Evolutionary conservation across 2,888 invertebrate species (phyloP), one percentile per base, ranked within the genome.

Genomic region (Xestia rhomboidea): DNA sequence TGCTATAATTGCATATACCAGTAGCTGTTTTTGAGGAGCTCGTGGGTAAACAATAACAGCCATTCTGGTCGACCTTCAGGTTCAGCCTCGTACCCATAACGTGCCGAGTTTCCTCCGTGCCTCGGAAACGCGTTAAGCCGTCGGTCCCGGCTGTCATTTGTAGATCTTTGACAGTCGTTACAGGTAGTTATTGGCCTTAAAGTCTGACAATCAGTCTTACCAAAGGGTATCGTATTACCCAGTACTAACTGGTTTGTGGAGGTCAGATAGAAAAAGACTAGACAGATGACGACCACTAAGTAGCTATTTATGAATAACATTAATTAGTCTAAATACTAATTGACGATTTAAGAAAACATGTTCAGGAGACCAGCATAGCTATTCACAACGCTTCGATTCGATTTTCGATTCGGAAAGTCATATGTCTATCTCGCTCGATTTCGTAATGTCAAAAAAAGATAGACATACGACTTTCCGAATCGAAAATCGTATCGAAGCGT

Each of bases 1-100:
- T 8, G n/a, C 49, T 78, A 79, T 78, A 54, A 38, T 18, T 54
- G n/a, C 27, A 54, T 34, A 27, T 30, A 5, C 62, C 34, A 24
- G 41, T 62, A 30, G n/a, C n/a, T 34, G 6, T n/a, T 30, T 15
- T 10, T 38, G 3, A 54, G 6, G 54, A 57, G 7, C 7, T 57
- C 27, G 18, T 30, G 30, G 60, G 3, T 30, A 18, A 60, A 30
- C 8, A 60, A 60, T 60, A 30, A 18, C 57, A 27, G 7, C 15
- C 8, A 15, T 27, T 27, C 54, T 13, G n/a, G n/a, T 13, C 1
- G 11, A 27, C 15, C 27, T 57, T 30, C 2, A 57, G 57, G 57
- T 57, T 7, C 13, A 27, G 13, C 54, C n/a, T 13, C 54, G n/a
- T 15, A 57, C 27, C 57, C 15, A 54, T 54, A n/a, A 13, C 57